These are phyloP conservation scores for Rhabdophis nuchalis DNA, from an alignment of 2,797 vertebrate species.

Conservation along the genomic window DNA sequence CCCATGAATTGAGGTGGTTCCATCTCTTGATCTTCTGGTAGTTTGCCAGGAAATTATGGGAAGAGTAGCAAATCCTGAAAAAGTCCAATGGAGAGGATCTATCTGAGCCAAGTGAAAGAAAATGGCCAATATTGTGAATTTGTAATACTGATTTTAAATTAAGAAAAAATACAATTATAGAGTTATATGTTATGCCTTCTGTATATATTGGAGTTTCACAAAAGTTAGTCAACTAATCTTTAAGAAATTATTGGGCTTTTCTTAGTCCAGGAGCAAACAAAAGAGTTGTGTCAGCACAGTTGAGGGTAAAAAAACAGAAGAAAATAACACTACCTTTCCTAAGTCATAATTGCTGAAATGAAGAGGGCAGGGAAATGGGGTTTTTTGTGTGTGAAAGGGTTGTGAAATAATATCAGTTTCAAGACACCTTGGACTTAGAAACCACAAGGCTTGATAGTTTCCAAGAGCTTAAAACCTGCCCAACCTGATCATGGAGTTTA, in stretches of 20 bases:
- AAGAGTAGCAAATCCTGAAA: background rate
- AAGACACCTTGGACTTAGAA: background rate
- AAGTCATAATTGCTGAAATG: background rate
- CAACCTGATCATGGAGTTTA: background rate
- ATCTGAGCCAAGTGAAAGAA: background rate
- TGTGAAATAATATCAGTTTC: background rate
- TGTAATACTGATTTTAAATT: background rate
- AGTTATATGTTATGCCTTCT: background rate
- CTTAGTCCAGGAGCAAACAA: background rate
- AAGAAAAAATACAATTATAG: accelerated
- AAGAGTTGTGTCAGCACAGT: background rate
- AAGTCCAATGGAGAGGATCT: background rate
- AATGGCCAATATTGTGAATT: background rate
- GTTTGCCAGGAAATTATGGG: background rate
- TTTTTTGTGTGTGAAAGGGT: background rate
- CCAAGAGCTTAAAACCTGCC: background rate
- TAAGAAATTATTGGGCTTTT: background rate
- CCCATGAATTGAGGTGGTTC: background rate
- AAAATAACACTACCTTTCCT: background rate
- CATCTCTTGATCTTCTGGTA: background rate
- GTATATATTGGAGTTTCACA: background rate
- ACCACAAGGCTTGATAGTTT: background rate
- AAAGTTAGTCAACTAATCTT: background rate
- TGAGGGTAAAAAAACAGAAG: background rate
- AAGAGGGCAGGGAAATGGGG: background rate